Evolutionary conservation across 2,113 vertebrate species (phyloP), one percentile per base, ranked within the genome.

Genomic region (Alethe diademata): DNA sequence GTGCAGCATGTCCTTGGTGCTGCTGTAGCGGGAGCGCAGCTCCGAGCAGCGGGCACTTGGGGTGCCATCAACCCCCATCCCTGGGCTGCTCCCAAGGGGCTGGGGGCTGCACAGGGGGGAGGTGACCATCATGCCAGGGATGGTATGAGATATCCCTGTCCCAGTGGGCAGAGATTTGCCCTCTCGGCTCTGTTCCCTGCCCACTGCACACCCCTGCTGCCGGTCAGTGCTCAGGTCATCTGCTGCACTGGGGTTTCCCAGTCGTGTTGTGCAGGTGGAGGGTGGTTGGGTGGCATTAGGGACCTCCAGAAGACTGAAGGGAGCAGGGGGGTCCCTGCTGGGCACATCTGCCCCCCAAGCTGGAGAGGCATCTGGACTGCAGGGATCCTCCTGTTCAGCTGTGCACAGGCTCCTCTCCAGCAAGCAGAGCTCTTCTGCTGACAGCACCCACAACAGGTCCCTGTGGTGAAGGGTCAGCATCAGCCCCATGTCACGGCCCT

Each of bases 1-100:
- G 89, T 98, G 98, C 64, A 98, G 90, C 97, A 98, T 97, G 86
- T 98, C 97, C 58, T 84, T 92, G 75, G 95, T 93, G 95, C 91
- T 98, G 86, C 89, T 91, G 89, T 98, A 98, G 50, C 78, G 95
- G 20, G 97, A 93, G 33, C 97, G 96, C 82, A 98, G 74, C 64
- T 97, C 95, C 3, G 19, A 75, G 61, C 91, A 71, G 60, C 3
- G 9, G 14, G 82, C 19, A 33, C 24, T 51, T 0, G 1, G 71
- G 14, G 10, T 33, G 53, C 67, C 53, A 62, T 23, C 3, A 0
- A 58, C 23, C 33, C 53, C 40, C 0, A 3, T 16, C 23, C 56
- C 69, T 13, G 31, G 45, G 74, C 40, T 19, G 24, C 56, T 93
- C 47, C 38, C 3, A 0, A 14, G 66, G 22, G 56, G 18, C 66